phyloP scores from a whole-genome alignment of 1,140 invertebrate genomes.

The Drosophila tani region DNA sequence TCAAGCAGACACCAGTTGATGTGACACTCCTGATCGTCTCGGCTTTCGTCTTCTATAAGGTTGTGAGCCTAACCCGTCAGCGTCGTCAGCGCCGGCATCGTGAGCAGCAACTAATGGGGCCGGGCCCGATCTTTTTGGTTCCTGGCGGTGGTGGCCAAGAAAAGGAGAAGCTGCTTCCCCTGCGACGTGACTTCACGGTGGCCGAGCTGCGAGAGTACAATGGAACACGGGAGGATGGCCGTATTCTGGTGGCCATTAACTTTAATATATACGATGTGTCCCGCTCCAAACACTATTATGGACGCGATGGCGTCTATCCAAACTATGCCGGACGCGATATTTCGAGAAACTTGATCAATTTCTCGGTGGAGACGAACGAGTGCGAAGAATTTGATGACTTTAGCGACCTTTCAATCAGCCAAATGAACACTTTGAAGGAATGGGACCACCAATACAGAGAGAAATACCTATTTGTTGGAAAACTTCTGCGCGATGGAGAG shows the following conservation, averaged over 20 bases:
- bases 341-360: constrained; percentile 53
- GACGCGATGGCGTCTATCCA: constrained; percentile 48
- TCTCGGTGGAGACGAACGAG: constrained; percentile 19
- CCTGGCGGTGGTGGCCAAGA: background rate
- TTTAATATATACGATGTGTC: constrained; percentile 61
- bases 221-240: constrained; percentile 47
- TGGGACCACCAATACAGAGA: constrained; percentile 55
- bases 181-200: constrained; percentile 51
- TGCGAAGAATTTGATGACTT: constrained; percentile 50
- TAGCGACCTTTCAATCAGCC: constrained; percentile 35
- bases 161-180: background rate
- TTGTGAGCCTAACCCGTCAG: constrained; percentile 28
- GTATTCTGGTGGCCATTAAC: constrained; percentile 60
- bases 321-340: constrained; percentile 60
- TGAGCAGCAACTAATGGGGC: background rate
- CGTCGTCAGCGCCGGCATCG: constrained; percentile 17
- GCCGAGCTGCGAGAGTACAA: constrained; percentile 44
- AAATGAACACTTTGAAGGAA: constrained; percentile 37
- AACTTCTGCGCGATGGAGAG: constrained; percentile 24
- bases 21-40: constrained; percentile 47
- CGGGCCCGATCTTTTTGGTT: background rate
- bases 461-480: constrained; percentile 52
- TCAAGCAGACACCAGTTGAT: constrained; percentile 44
- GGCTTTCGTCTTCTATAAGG: constrained; percentile 56
- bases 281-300: constrained; percentile 50